These are phyloP conservation scores for Oscheius onirici DNA, from an alignment of 2,888 invertebrate genomes.

Conservation along the genomic window DNA sequence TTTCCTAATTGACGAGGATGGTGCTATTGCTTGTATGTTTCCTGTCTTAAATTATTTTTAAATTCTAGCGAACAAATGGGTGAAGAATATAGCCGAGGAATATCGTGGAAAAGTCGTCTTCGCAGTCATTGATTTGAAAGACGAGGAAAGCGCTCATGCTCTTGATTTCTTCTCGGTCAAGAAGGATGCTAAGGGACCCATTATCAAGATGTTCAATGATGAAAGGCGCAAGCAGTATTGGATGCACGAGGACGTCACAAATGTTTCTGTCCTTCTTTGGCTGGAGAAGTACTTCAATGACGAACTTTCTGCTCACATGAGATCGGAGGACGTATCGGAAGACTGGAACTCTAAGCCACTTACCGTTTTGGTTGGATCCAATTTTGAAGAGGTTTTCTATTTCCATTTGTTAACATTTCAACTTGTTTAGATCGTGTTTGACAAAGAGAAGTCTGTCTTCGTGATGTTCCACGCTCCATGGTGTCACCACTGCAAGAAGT, in stretches of 20 bases:
- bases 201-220: constrained; percentile 29
- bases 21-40: not conserved
- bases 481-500: constrained; percentile 38
- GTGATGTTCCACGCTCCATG: constrained; percentile 36
- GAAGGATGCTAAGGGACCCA: not conserved
- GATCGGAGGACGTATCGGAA: constrained; percentile 88
- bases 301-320: constrained; percentile 81
- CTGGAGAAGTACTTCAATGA: constrained; percentile 5
- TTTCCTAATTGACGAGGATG: constrained; percentile 24
- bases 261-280: not conserved
- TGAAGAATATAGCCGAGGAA: constrained; percentile 17
- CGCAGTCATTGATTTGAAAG: constrained; percentile 24
- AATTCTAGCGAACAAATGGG: constrained; percentile 21
- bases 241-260: not conserved
- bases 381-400: constrained; percentile 81
- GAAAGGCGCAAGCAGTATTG: constrained; percentile 10
- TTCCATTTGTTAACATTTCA: not conserved
- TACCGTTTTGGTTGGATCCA: constrained; percentile 87
- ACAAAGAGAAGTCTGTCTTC: constrained; percentile 16
- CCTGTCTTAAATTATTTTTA: not conserved
- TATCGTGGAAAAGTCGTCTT: constrained; percentile 28
- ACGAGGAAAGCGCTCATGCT: constrained; percentile 25
- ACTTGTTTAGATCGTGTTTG: constrained; percentile 11
- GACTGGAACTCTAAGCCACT: constrained; percentile 95
- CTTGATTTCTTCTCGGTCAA: constrained; percentile 32